Base-by-base conservation (phyloP, 2,888 invertebrate species). In the Drosophila incognita region DNA sequence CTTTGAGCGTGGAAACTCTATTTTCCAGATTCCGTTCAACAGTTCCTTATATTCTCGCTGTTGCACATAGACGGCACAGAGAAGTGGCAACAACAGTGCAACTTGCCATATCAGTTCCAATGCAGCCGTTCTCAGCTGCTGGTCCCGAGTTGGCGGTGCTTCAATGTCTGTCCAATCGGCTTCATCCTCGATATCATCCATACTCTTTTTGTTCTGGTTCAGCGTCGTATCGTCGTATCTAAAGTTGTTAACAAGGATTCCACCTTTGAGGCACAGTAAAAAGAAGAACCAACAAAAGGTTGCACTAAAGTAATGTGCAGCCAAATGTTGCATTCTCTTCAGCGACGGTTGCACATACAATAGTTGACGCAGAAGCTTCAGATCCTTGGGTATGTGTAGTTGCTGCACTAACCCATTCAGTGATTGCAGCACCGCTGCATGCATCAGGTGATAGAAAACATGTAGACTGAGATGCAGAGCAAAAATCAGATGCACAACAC, bases 341-440 rank as follows among this genome's bases (percentile, higher is more conserved):
- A 79, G 24, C n/a, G 38, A 7, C 0, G 72, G 69, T 6, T 40
- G 53, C 18, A 71, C 27, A 1, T 61, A n/a, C 48, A 74, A 10
- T 27, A 77, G n/a, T 6, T 63, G 56, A 4, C 68, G 60, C 62
- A 72, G n/a, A 24, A 65, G 33, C 11, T 60, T 7, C 0, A 73
- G 56, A 15, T 48, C 61, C 0, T 2, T 15, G 0, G 73, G 56
- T 24, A 59, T 27, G 2, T 40, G n/a, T 10, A 77, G 52, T 5
- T 67, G 40, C 13, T 66, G 29, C 36, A 63, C n/a, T 6, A 62
- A 0, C 0, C 21, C 21, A 10, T 40, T 63, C 0, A 84, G 7
- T 0, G 77, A 64, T 21, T 85, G 79, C 24, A 85, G 36, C 58
- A 82, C n/a, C 0, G 69, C 54, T 6, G 85, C 69, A n/a, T 59